phyloP scores from a whole-genome alignment of 2,113 vertebrate species.

The Himantopus leucocephalus region DNA sequence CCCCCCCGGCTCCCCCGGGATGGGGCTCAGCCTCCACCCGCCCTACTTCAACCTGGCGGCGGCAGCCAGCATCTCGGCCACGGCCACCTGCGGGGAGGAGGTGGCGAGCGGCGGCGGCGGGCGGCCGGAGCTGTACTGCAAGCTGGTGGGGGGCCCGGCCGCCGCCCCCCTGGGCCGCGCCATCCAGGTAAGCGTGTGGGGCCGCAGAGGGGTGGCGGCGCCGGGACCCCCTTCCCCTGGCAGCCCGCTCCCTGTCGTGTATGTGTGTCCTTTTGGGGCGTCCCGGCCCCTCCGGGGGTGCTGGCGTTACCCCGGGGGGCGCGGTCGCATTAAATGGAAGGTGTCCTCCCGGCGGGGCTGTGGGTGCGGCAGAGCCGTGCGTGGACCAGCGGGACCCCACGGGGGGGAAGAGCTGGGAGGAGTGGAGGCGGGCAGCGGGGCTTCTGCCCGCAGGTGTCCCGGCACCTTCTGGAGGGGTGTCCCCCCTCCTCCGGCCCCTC shows the following conservation, averaged over 20 bases:
- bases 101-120: conserved; percentile 61
- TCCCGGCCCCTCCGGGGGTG: background rate
- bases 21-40: conserved; percentile 80
- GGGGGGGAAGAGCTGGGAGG: background rate
- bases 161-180: conserved; percentile 71
- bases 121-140: conserved; percentile 85
- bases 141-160: conserved; percentile 87
- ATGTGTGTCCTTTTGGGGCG: background rate
- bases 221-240: background rate
- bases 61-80: conserved; percentile 77
- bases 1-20: background rate
- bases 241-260: background rate
- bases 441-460: background rate
- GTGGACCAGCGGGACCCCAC: rapidly evolving
- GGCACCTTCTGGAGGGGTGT: background rate
- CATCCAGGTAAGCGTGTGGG: conserved; percentile 81
- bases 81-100: conserved; percentile 90
- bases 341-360: background rate
- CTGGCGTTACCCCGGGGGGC: background rate
- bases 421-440: background rate
- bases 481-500: background rate
- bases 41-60: conserved; percentile 90
- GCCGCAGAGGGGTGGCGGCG: no score
- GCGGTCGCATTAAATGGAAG: background rate
- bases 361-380: background rate